These are phyloP conservation scores for Acanthis flammea DNA, from an alignment of 2,797 vertebrate species.

Conservation along the genomic window DNA sequence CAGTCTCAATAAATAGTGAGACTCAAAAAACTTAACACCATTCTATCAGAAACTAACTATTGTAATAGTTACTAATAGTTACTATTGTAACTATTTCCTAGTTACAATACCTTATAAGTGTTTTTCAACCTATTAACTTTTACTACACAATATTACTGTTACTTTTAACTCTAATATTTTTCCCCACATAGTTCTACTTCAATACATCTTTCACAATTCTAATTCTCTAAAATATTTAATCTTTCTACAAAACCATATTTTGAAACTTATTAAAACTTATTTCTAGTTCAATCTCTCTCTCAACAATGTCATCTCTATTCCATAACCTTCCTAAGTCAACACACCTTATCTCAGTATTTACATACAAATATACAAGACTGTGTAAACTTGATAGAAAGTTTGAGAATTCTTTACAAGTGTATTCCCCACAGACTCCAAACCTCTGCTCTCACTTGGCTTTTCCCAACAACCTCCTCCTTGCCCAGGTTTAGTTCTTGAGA, in stretches of 20 bases:
- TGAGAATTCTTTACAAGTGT: neutral
- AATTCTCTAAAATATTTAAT: neutral
- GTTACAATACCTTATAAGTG: neutral
- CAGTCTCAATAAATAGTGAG: neutral
- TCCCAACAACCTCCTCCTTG: fast-evolving
- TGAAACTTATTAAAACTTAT: neutral
- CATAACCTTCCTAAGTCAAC: neutral
- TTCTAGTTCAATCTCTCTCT: neutral
- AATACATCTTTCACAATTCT: neutral
- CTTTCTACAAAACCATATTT: neutral
- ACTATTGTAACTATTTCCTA: neutral
- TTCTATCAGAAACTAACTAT: neutral
- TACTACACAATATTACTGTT: neutral
- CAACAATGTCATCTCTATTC: neutral
- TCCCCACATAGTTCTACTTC: neutral
- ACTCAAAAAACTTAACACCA: neutral
- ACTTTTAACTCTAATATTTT: neutral
- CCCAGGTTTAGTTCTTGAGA: fast-evolving
- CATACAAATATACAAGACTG: neutral
- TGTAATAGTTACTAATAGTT: no score
- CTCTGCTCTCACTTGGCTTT: neutral
- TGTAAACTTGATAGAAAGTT: neutral
- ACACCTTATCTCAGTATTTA: neutral
- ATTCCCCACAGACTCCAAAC: neutral
- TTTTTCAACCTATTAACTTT: neutral